Evolutionary conservation across 2,797 vertebrate species (phyloP).

Genomic region (Cuculus canorus): DNA sequence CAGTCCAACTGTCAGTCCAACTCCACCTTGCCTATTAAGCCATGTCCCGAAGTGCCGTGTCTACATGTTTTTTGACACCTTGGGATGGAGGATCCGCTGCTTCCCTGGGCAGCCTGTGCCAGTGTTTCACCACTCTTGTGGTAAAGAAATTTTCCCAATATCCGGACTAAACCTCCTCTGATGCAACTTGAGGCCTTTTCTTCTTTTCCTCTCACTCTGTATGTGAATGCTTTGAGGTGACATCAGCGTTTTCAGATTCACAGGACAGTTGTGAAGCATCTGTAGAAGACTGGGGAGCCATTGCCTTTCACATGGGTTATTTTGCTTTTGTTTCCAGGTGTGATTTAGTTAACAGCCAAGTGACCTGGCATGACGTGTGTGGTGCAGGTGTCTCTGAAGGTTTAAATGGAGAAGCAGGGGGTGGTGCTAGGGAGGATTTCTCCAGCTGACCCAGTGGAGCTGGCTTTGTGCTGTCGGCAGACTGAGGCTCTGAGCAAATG

Average conservation of each 20-base stretch:
- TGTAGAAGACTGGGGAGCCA: not conserved
- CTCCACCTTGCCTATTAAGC: too few relatives aligned
- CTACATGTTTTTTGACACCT: too few relatives aligned
- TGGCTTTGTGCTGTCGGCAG: not conserved
- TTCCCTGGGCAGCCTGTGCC: too few relatives aligned
- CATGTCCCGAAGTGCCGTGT: too few relatives aligned
- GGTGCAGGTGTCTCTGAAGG: not conserved
- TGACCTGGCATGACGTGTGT: not conserved
- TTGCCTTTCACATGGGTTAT: not conserved
- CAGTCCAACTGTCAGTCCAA: too few relatives aligned
- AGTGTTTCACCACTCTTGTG: too few relatives aligned
- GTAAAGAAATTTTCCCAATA: too few relatives aligned
- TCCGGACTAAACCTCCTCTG: too few relatives aligned
- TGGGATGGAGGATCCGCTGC: too few relatives aligned
- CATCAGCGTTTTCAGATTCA: not conserved
- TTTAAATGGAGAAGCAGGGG: not conserved
- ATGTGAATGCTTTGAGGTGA: not conserved
- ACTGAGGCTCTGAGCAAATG: not conserved
- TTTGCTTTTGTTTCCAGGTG: not conserved
- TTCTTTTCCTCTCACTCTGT: not conserved
- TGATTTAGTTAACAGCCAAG: not conserved
- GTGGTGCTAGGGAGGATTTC: not conserved
- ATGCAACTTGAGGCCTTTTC: too few relatives aligned
- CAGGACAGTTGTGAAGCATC: not conserved
- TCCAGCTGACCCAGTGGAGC: not conserved